Evolutionary conservation across 2,113 vertebrate species (phyloP).

Genomic region (Falco punctatus): DNA sequence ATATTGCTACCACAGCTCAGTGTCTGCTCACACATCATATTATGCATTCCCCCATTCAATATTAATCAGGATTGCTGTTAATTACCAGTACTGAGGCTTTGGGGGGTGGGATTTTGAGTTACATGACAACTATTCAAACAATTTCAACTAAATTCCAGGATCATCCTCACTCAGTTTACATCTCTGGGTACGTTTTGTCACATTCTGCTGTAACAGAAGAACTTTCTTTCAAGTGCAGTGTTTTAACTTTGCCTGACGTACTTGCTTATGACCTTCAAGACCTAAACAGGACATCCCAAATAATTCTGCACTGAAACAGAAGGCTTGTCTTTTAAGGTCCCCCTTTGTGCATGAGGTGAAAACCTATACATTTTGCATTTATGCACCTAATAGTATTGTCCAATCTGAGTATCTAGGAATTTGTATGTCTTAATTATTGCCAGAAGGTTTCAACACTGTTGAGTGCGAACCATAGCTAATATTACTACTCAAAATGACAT

Average conservation of each 20-base stretch:
- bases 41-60: background rate
- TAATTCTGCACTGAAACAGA: background rate
- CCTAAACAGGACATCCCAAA: background rate
- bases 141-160: background rate
- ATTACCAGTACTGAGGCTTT: background rate
- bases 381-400: no score
- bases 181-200: background rate
- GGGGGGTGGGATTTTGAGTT: background rate
- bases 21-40: background rate
- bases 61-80: background rate
- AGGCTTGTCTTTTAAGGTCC: background rate
- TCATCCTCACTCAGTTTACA: rapidly evolving
- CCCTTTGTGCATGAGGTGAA: background rate
- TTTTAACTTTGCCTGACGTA: background rate
- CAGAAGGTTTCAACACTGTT: background rate
- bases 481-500: background rate
- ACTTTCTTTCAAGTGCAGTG: background rate
- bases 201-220: background rate
- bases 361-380: background rate
- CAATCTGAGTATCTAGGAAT: background rate
- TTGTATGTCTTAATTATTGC: background rate
- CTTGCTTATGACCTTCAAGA: background rate
- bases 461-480: background rate
- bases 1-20: background rate
- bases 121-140: background rate